These are phyloP conservation scores for Pseudeuparius sepicola DNA, from an alignment of 2,888 invertebrate species.

Conservation along the genomic window DNA sequence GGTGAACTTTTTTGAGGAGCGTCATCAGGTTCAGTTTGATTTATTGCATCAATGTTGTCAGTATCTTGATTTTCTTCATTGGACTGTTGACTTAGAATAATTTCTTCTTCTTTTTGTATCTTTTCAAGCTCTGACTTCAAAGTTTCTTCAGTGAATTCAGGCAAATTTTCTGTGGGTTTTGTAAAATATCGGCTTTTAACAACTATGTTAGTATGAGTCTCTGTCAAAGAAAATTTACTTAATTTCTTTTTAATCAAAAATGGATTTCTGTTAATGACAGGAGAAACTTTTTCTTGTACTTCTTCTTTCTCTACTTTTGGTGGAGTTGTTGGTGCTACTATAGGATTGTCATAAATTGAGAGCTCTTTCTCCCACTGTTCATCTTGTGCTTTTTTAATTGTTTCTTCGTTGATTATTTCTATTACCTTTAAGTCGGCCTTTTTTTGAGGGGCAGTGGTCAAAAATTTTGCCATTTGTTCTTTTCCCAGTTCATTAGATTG, in stretches of 20 bases:
- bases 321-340: constrained; percentile 8
- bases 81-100: background rate
- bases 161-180: constrained; percentile 5
- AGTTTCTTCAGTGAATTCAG: background rate
- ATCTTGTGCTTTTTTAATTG: constrained; percentile 20
- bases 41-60: background rate
- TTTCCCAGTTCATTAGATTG: constrained; percentile 17
- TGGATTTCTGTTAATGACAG: constrained; percentile 38
- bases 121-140: background rate
- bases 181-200: constrained; percentile 52
- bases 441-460: constrained; percentile 8
- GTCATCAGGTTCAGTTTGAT: too few relatives aligned
- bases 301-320: constrained; percentile 2
- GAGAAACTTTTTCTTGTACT: constrained; percentile 34
- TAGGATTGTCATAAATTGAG: constrained; percentile 17
- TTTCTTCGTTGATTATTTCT: constrained; percentile 18
- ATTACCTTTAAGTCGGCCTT: constrained; percentile 9
- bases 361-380: constrained; percentile 20
- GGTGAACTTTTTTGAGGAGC: too few relatives aligned
- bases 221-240: constrained; percentile 45
- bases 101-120: background rate
- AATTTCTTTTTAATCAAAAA: constrained; percentile 40
- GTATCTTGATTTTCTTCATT: background rate
- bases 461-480: constrained; percentile 13
- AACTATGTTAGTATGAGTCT: constrained; percentile 36